Conservation (phyloP, 2,797 vertebrate species). For the Parambassis ranga region DNA sequence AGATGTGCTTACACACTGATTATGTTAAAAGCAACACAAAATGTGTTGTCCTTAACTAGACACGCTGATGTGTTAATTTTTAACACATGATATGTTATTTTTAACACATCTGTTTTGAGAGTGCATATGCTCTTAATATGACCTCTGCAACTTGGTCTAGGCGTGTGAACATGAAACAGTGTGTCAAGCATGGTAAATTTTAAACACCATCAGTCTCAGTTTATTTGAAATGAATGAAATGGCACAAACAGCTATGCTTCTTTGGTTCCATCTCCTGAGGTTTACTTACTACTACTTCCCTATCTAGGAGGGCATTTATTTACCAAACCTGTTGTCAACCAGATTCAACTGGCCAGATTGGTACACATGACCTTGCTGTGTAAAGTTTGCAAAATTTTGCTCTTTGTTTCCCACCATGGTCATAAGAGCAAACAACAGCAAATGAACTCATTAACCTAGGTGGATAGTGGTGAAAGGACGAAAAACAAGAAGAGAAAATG, state of each 20-base stretch:
- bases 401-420: background rate
- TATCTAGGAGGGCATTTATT: too few species aligned
- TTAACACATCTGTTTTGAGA: too few species aligned
- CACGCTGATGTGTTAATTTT: too few species aligned
- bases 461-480: background rate
- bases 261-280: too few species aligned
- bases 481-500: background rate
- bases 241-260: background rate
- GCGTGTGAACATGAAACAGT: slow-evolving; percentile 17
- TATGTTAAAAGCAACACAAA: too few species aligned
- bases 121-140: slow-evolving; percentile 25
- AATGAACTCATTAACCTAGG: slow-evolving; percentile 13
- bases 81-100: too few species aligned
- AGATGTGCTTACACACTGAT: too few species aligned
- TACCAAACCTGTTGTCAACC: background rate
- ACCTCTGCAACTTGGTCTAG: slow-evolving; percentile 32
- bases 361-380: background rate
- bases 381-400: background rate
- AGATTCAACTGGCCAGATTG: background rate
- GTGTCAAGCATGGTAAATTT: slow-evolving; percentile 38
- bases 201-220: slow-evolving; percentile 2
- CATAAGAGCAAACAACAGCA: background rate
- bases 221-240: background rate
- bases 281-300: background rate
- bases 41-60: too few species aligned